Percentiles rank a stretch among this genome's conserved stretches.
These are phyloP conservation scores for Tenthredo notha DNA, from an alignment of 2,888 invertebrate genomes.

Conservation along the genomic window DNA sequence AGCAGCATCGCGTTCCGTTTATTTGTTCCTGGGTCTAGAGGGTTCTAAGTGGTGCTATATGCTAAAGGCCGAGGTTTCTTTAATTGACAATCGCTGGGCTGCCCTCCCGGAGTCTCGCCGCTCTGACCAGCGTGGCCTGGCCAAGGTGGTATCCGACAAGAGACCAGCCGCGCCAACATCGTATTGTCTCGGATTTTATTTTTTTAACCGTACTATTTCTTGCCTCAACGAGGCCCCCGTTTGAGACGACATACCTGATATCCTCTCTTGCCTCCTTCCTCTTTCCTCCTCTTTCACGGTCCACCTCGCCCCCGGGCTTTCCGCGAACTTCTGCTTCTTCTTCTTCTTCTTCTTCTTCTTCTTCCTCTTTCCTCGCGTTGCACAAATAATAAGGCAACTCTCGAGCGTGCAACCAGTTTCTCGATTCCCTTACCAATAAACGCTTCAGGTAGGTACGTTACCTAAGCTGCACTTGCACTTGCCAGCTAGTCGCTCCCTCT, in stretches of 20 bases:
- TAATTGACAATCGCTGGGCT: slow-evolving; percentile 74
- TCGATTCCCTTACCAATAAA: slow-evolving; percentile 21
- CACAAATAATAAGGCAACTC: slow-evolving; percentile 46
- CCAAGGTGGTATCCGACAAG: slow-evolving; percentile 76
- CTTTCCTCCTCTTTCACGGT: slow-evolving; percentile 48
- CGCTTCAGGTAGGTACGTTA: not conserved
- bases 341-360: not conserved
- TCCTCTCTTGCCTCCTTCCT: slow-evolving; percentile 52
- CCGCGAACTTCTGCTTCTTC: slow-evolving; percentile 43
- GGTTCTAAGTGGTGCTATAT: slow-evolving; percentile 67
- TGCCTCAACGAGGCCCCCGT: slow-evolving; percentile 38
- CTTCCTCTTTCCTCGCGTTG: slow-evolving; percentile 2
- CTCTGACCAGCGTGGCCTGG: slow-evolving; percentile 57
- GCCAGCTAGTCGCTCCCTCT: not conserved
- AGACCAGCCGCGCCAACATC: slow-evolving; percentile 73
- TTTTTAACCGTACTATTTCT: not conserved
- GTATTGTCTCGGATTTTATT: slow-evolving; percentile 72
- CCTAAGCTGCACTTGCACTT: not conserved
- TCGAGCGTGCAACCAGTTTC: slow-evolving; percentile 30
- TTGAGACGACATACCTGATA: slow-evolving; percentile 44
- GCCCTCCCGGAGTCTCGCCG: slow-evolving; percentile 52
- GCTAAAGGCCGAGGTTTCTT: slow-evolving; percentile 74
- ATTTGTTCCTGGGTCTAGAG: slow-evolving; percentile 28
- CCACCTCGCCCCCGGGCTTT: slow-evolving; percentile 58
- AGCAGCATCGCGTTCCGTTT: slow-evolving; percentile 39